Percentiles rank a stretch among this genome's conserved stretches.
These are phyloP conservation scores for Conus canariensis DNA, from an alignment of 2,888 invertebrate genomes.

Conservation along the genomic window DNA sequence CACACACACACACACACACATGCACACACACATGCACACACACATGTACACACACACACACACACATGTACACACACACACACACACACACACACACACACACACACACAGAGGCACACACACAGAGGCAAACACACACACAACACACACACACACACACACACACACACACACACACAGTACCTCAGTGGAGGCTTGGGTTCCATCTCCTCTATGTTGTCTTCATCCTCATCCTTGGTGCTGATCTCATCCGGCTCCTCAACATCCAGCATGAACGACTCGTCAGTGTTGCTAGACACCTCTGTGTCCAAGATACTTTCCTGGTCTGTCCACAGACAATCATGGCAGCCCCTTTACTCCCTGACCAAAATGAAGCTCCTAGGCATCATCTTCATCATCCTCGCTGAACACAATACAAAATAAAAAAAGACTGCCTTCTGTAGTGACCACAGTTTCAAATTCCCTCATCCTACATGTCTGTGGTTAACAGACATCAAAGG, in stretches of 20 bases:
- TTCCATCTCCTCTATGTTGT: slow-evolving; percentile 45
- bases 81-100: neutral
- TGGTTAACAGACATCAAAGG: no score
- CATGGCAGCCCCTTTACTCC: neutral
- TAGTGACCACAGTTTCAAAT: no score
- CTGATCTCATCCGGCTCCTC: slow-evolving; percentile 44
- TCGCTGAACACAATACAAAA: no score
- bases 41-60: neutral
- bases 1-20: neutral
- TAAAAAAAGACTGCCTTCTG: no score
- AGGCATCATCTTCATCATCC: no score
- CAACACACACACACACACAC: neutral
- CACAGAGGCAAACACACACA: neutral
- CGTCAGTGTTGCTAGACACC: slow-evolving; percentile 37
- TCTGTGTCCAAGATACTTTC: slow-evolving; percentile 43
- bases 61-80: neutral
- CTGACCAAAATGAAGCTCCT: no score
- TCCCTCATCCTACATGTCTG: no score
- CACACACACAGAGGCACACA: neutral
- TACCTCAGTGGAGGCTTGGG: slow-evolving; percentile 76
- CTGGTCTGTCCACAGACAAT: slow-evolving; percentile 11
- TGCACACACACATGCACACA: neutral
- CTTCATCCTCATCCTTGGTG: slow-evolving; percentile 38
- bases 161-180: slow-evolving; percentile 9
- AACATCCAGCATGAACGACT: slow-evolving; percentile 40